Evolutionary conservation across 2,797 vertebrate species (phyloP), one percentile per base, ranked within the genome.

Genomic region (Geotrypetes seraphini): DNA sequence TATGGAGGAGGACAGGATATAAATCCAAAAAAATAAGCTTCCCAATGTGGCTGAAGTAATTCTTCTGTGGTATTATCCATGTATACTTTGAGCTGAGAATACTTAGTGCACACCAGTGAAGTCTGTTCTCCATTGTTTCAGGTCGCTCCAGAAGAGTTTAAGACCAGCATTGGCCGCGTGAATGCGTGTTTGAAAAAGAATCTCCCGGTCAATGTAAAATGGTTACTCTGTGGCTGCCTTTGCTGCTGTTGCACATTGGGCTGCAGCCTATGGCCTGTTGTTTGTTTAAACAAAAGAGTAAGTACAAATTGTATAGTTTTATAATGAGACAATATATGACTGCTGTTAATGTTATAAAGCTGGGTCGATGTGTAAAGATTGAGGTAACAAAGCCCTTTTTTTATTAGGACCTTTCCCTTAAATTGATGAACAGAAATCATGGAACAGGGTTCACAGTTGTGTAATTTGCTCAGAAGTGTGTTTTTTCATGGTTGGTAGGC

Each of bases 211-310:
- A 99, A 91, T 63, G 90, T 97, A 46, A 98, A 93, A 69, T 99
- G 96, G 96, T 85, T 99, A 53, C 84, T 99, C 1, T 99, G 96
- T 46, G 96, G 96, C 59, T 96, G 95, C 72, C 77, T 99, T 56
- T 98, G 96, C 66, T 99, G 95, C 62, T 99, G 95, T 75, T 99
- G 96, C 75, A 97, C 95, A 0, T 79, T 96, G 31, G 96, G 96
- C 60, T 97, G 90, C 74, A 98, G 96, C 69, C 78, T 98, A 19
- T 98, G 96, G 96, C 96, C 96, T 3, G 91, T 98, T 42, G 85
- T 99, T 68, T 99, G 96, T 82, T 92, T 99, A 66, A 99, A 95
- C 83, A 99, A 99, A 84, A 90, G 92, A 79, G 95, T 97, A 57
- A 88, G 92, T 84, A 28, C 4, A 0, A 5, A 1, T 2, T 30